Percentiles rank a stretch among this genome's conserved stretches.
Evolutionary conservation across 2,113 vertebrate genomes (phyloP).

Genomic region (Catagonus wagneri): DNA sequence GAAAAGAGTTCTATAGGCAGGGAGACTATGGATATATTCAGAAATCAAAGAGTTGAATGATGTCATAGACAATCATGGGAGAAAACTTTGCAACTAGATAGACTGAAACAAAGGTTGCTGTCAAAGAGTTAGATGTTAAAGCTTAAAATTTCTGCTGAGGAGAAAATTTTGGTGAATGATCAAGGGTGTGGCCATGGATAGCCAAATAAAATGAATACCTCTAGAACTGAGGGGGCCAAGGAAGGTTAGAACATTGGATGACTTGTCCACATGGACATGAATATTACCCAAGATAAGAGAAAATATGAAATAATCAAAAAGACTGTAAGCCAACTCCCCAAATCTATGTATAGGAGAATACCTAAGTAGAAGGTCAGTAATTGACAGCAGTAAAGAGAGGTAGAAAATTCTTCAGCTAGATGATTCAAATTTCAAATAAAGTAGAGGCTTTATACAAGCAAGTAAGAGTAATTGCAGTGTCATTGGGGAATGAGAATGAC

Average conservation of each 20-base stretch:
- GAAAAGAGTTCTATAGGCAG: background rate
- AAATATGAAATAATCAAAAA: background rate
- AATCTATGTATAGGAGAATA: background rate
- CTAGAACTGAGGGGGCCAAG: background rate
- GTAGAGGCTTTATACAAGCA: background rate
- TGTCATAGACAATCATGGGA: background rate
- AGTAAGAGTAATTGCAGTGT: background rate
- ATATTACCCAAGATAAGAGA: background rate
- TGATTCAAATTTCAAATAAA: background rate
- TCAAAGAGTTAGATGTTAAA: slow-evolving; percentile 3
- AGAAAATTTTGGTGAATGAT: background rate
- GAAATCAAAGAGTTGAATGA: background rate
- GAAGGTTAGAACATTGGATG: background rate
- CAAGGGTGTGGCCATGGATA: background rate
- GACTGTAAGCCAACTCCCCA: background rate
- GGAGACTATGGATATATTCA: background rate
- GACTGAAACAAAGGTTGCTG: background rate
- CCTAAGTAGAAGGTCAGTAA: background rate
- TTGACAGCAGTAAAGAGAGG: background rate
- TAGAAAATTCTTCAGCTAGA: background rate
- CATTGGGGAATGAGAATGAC: background rate
- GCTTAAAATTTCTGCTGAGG: background rate
- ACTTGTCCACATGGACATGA: background rate
- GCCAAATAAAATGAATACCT: background rate
- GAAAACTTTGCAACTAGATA: background rate